Evolutionary conservation across 2,888 invertebrate genomes (phyloP), one percentile per base, ranked within the genome.

Genomic region (Epinotia bilunana): DNA sequence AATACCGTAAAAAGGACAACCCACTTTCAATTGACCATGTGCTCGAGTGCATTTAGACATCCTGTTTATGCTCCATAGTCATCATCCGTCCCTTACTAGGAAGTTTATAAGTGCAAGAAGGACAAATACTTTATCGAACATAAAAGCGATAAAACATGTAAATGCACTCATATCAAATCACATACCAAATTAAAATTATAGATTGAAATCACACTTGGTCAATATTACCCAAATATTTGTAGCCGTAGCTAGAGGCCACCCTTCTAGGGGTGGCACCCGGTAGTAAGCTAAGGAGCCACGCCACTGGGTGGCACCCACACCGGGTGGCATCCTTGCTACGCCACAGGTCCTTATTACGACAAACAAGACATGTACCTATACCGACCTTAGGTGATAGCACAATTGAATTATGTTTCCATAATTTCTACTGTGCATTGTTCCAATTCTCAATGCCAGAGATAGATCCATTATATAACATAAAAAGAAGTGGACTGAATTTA

Each of bases 1-100:
- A 70, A 58, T n/a, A 33, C 69, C 68, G 58, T 63, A 74, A 63
- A 64, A 64, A 64, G 72, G 63, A 63, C 63, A 74, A 20, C 33
- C 46, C 39, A 72, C 23, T 16, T 13, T 7, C n/a, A 70, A 70
- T 71, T 65, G 58, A 71, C 58, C 43, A 58, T 68, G 20, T 55
- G 39, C 20, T 13, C 9, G 43, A 46, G 57, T 72, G 64, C 72
- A 57, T 58, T 72, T 72, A 58, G 46, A 64, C 12, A 1, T n/a
- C 12, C n/a, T n/a, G 46, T 46, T 46, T 46, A 46, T 13, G 46
- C 13, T 46, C 12, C 39, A 9, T 39, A 13, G 12, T 46, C 13
- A 46, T 12, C 12, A 13, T 46, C 13, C 13, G 46, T 46, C 13
- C 9, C 46, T 46, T 46, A 46, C 46, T 46, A 39, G 39, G 9